Percentiles rank a stretch among this genome's conserved stretches.
phyloP scores from a whole-genome alignment of 1,140 invertebrate genomes.

The Wasmannia auropunctata region DNA sequence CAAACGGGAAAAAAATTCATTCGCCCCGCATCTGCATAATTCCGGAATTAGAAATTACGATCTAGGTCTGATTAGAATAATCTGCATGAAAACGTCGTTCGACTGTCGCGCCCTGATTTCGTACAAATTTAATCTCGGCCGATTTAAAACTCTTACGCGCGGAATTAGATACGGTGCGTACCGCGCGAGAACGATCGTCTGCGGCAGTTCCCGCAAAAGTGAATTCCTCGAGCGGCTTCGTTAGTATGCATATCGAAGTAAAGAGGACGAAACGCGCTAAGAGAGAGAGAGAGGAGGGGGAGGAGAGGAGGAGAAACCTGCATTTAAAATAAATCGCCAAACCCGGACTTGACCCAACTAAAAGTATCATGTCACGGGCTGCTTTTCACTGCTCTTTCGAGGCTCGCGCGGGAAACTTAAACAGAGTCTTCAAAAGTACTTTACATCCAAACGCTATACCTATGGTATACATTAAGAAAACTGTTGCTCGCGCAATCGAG shows the following conservation, averaged over 20 bases:
- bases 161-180: neutral
- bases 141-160: neutral
- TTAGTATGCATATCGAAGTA: neutral
- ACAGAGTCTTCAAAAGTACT: constrained; percentile 6
- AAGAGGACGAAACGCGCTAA: neutral
- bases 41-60: constrained; percentile 40
- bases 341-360: constrained; percentile 40
- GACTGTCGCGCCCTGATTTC: neutral
- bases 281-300: no score
- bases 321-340: neutral
- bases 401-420: neutral
- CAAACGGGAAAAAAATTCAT: constrained; percentile 24
- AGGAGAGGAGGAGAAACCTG: neutral
- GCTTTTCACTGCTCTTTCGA: neutral
- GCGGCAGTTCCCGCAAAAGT: neutral
- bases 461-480: neutral
- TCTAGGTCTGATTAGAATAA: constrained; percentile 2
- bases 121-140: constrained; percentile 19
- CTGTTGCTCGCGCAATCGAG: constrained; percentile 25
- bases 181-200: neutral
- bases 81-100: constrained; percentile 20
- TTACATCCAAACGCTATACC: neutral
- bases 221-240: neutral
- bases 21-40: constrained; percentile 41
- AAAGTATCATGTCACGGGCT: constrained; percentile 35